phyloP scores from a whole-genome alignment of 2,113 vertebrate genomes.

The Coregonus clupeaformis region DNA sequence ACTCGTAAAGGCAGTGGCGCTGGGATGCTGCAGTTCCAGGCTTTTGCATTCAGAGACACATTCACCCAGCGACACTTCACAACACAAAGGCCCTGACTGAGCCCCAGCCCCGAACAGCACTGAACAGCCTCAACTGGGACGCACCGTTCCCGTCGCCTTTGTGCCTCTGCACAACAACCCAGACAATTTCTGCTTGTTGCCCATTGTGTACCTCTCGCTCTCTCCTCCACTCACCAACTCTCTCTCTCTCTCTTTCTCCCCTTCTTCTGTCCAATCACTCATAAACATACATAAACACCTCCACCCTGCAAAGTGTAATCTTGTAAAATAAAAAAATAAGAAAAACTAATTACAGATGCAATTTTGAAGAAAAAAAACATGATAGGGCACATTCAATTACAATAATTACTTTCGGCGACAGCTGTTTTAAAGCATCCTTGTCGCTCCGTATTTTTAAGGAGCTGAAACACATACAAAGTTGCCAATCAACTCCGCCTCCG shows the following conservation, averaged over 20 bases:
- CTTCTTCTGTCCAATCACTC: slow-evolving; percentile 30
- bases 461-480: slow-evolving; percentile 47
- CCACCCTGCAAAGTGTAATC: slow-evolving; percentile 45
- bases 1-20: slow-evolving; percentile 33
- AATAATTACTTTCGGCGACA: slow-evolving; percentile 56
- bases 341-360: slow-evolving; percentile 53
- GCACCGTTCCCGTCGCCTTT: slow-evolving; percentile 43
- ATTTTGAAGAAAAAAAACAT: slow-evolving; percentile 39
- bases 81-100: slow-evolving; percentile 43
- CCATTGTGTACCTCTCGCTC: slow-evolving; percentile 9
- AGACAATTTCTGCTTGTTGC: slow-evolving; percentile 34
- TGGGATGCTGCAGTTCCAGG: slow-evolving; percentile 33
- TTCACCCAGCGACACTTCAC: slow-evolving; percentile 40
- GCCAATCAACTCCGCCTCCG: slow-evolving; percentile 16
- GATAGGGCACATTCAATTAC: slow-evolving; percentile 55
- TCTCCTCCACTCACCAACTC: slow-evolving; percentile 11
- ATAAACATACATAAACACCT: slow-evolving; percentile 21
- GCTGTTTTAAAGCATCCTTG: slow-evolving; percentile 56
- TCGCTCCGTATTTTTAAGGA: slow-evolving; percentile 35
- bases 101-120: slow-evolving; percentile 28
- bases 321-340: slow-evolving; percentile 30
- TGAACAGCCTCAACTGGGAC: slow-evolving; percentile 41
- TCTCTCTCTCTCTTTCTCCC: slow-evolving; percentile 14
- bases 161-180: slow-evolving; percentile 42
- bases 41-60: slow-evolving; percentile 42